Conservation (phyloP, 2,888 invertebrate genomes). For the Noctua comes region DNA sequence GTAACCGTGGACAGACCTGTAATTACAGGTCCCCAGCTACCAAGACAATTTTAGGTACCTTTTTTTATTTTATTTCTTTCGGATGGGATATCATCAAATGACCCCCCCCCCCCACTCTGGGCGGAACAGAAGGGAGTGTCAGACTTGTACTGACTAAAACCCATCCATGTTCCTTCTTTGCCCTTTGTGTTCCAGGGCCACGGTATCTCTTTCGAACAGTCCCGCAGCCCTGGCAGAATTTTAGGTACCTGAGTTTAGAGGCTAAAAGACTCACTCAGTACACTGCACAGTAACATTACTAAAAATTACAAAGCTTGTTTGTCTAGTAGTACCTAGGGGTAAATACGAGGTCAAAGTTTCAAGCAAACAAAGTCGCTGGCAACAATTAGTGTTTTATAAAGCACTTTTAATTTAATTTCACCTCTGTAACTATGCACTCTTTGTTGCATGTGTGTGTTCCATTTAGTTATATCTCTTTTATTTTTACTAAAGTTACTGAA, state of each 20-base stretch:
- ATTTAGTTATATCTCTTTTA: conserved; percentile 30
- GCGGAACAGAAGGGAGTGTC: too few species aligned
- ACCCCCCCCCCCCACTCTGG: too few species aligned
- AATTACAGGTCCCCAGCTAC: background rate
- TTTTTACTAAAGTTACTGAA: conserved; percentile 31
- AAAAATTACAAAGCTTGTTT: too few species aligned
- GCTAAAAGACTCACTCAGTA: background rate
- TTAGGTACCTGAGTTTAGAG: background rate
- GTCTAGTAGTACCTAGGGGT: background rate
- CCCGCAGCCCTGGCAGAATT: too few species aligned
- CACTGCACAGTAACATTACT: background rate
- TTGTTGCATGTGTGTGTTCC: conserved; percentile 47
- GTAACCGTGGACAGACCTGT: background rate
- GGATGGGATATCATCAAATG: too few species aligned
- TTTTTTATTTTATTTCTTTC: too few species aligned
- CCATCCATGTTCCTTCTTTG: too few species aligned
- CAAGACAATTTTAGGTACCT: background rate
- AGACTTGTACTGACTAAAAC: too few species aligned
- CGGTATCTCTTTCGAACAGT: too few species aligned
- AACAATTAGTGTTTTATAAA: conserved; percentile 40
- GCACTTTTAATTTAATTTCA: conserved; percentile 53
- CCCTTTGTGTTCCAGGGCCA: too few species aligned
- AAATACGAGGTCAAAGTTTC: background rate
- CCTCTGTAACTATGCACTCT: conserved; percentile 30
- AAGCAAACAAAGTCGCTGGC: conserved; percentile 34